Evolutionary conservation across 2,113 vertebrate genomes (phyloP), one percentile per base, ranked within the genome.

Genomic region (Brienomyrus brachyistius): DNA sequence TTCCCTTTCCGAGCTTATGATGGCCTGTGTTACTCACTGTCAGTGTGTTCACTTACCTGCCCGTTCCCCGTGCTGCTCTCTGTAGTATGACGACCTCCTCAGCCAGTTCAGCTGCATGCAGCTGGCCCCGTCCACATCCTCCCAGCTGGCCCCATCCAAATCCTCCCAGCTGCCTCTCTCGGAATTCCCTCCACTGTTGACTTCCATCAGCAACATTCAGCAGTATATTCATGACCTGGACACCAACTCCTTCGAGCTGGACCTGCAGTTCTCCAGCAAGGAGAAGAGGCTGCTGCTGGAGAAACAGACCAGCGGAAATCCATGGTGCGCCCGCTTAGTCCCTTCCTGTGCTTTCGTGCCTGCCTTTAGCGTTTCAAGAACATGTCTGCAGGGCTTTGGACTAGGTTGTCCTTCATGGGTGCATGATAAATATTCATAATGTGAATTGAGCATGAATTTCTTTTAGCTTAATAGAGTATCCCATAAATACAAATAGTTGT

Each of bases 41-140:
- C 10, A 3, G 4, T 0, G 0, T 70, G 62, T 2, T 27, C 13
- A 15, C 13, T 17, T 23, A 4, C 27, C 40, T 15, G n/a, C n/a
- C 1, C 27, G 27, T 23, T 43, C 40, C 6, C 40, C 23, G 62
- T 80, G 74, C 23, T 54, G 50, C 7, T 86, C 91, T 51, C 86
- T 89, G 43, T 90, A 99, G 98, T 99, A 99, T 2, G 98, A 99
- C 93, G 99, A 99, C 94, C 98, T 99, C 91, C 96, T 99, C 94
- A 99, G 98, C 95, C 98, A 99, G 94, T 99, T 99, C 93, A 98
- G 98, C 94, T 97, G 97, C 93, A 98, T 99, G 98, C 98, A 99
- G 94, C 97, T 99, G 94, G 97, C 97, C 35, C 96, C 96, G 15
- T 97, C 98, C 1, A 96, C 96, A 90, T 97, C 97, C 15, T 96